Evolutionary conservation across 1,140 invertebrate species (phyloP).

Genomic region (Eurosta solidaginis): DNA sequence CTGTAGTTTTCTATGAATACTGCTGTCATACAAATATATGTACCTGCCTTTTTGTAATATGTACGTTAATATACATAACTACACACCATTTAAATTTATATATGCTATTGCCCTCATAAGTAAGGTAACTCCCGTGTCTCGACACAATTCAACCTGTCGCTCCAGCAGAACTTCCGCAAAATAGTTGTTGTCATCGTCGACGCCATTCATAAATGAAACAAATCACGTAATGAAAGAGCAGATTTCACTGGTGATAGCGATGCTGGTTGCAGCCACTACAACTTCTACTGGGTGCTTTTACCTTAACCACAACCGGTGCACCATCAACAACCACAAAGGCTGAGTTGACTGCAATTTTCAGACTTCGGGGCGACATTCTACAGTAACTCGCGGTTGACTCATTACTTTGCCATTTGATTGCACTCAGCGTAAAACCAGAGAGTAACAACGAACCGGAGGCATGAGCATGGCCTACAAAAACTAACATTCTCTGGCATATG

Average conservation of each 20-base stretch:
- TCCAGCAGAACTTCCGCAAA: background rate
- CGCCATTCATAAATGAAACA: constrained; percentile 1
- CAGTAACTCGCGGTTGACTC: constrained; percentile 22
- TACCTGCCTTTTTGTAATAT: no score
- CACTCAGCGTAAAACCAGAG: background rate
- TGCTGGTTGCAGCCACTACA: background rate
- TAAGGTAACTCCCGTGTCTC: background rate
- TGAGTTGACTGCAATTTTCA: constrained; percentile 3
- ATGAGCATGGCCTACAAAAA: background rate
- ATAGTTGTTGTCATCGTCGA: no score
- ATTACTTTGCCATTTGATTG: constrained; percentile 23
- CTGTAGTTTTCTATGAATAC: no score
- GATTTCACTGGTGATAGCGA: no score
- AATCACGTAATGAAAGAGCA: background rate
- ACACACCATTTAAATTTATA: background rate
- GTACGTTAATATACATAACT: background rate
- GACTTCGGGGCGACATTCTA: constrained; percentile 6
- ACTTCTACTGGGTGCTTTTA: background rate
- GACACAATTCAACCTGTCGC: constrained; percentile 10
- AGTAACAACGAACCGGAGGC: background rate
- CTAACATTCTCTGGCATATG: background rate
- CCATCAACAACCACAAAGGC: background rate
- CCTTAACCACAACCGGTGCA: background rate
- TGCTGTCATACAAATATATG: no score
- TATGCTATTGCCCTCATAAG: background rate